Evolutionary conservation across 2,797 vertebrate species (phyloP).

Genomic region (Streptopelia turtur): DNA sequence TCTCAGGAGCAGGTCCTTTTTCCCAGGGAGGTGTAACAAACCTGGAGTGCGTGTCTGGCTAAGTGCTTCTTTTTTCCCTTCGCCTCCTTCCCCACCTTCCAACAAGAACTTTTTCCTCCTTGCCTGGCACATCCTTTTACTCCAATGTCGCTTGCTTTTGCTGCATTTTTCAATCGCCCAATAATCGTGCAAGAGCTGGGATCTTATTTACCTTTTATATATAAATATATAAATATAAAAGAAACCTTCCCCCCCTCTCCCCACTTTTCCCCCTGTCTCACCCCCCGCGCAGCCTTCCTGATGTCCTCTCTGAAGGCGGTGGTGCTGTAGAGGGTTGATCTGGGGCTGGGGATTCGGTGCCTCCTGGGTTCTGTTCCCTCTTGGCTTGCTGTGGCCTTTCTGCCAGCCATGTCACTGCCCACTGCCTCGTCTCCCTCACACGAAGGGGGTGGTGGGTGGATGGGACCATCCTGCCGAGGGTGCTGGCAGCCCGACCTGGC

Average conservation of each 20-base stretch:
- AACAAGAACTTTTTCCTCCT: constrained; percentile 45
- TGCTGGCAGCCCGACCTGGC: background rate
- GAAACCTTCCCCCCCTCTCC: background rate
- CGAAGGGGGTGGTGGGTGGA: background rate
- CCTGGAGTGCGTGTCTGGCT: constrained; percentile 41
- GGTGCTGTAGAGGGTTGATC: background rate
- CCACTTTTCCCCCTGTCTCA: background rate
- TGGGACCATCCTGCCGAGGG: background rate
- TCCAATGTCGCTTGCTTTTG: constrained; percentile 73
- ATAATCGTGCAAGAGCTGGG: constrained; percentile 71
- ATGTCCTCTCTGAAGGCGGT: background rate
- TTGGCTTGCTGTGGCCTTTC: background rate
- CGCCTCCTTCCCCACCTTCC: background rate
- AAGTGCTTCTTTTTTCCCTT: constrained; percentile 28
- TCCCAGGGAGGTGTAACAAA: constrained; percentile 33
- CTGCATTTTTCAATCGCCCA: constrained; percentile 74
- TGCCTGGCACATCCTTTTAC: constrained; percentile 55
- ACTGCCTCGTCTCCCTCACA: background rate
- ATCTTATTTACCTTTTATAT: constrained; percentile 76
- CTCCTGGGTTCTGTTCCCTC: constrained; percentile 2
- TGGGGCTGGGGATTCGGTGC: background rate
- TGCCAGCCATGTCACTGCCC: constrained; percentile 30
- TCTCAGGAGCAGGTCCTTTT: background rate
- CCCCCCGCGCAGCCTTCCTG: background rate
- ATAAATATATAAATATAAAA: constrained; percentile 65